Evolutionary conservation across 2,888 invertebrate species (phyloP).

Genomic region (Oligia strigilis): DNA sequence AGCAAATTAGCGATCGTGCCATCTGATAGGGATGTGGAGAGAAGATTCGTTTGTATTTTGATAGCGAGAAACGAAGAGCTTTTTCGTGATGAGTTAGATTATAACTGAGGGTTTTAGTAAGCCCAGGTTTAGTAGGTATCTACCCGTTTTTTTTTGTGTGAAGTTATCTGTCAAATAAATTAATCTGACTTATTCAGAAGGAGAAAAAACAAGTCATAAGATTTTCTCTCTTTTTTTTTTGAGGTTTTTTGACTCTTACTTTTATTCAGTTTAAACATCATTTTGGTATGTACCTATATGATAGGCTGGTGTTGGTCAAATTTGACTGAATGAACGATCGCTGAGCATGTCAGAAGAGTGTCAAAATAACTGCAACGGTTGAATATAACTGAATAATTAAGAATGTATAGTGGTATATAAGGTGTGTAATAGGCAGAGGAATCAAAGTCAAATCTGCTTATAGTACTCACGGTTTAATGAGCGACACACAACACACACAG

Average conservation of each 20-base stretch:
- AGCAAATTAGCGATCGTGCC: constrained; percentile 65
- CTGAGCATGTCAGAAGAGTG: neutral
- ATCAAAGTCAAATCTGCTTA: too few species aligned
- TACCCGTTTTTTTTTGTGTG: neutral
- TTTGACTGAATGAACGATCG: neutral
- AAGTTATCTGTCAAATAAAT: neutral
- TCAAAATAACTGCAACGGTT: neutral
- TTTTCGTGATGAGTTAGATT: neutral
- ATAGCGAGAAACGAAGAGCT: neutral
- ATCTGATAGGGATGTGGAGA: neutral
- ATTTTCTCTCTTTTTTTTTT: neutral
- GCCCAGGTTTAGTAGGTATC: neutral
- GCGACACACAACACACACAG: too few species aligned
- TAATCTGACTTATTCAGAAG: too few species aligned
- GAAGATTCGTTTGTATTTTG: constrained; percentile 1
- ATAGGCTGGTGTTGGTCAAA: neutral
- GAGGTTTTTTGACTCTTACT: too few species aligned
- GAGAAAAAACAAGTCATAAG: neutral
- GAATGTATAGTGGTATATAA: too few species aligned
- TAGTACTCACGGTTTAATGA: too few species aligned
- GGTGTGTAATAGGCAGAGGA: too few species aligned
- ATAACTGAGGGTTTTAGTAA: neutral
- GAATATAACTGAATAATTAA: neutral
- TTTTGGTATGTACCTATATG: too few species aligned
- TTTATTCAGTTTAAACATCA: neutral